A percentile compares a stretch with the other conserved stretches of the same genome.
These are phyloP conservation scores for Cinclus cinclus DNA, from an alignment of 2,113 vertebrate species.

Conservation along the genomic window DNA sequence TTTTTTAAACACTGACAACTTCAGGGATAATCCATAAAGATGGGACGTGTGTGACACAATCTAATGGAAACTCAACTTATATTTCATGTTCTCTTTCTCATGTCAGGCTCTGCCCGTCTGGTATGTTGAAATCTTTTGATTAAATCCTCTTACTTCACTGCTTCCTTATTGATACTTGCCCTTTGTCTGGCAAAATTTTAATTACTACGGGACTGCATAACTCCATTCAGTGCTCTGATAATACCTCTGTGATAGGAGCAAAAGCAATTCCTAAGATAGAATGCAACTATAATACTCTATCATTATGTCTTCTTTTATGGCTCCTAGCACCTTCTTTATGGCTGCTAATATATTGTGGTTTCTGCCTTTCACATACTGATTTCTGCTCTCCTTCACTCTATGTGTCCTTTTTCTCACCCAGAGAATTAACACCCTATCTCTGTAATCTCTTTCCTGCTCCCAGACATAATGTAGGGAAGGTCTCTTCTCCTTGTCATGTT, in stretches of 20 bases:
- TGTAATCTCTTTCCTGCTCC: neutral
- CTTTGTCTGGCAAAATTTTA: conserved; percentile 58
- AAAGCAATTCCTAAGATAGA: conserved; percentile 47
- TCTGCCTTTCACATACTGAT: conserved; percentile 19
- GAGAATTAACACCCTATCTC: conserved; percentile 7
- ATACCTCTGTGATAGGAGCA: neutral
- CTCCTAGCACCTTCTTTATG: conserved; percentile 40
- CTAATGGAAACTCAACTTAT: neutral
- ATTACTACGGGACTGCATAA: conserved; percentile 37
- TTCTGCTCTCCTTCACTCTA: conserved; percentile 25
- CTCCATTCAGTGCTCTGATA: conserved; percentile 7
- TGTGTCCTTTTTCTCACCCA: conserved; percentile 5
- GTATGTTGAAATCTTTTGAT: conserved; percentile 14
- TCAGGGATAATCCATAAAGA: neutral
- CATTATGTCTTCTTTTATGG: conserved; percentile 44
- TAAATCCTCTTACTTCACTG: conserved; percentile 16
- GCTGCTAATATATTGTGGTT: conserved; percentile 26
- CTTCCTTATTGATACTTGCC: neutral
- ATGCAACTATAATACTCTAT: conserved; percentile 19
- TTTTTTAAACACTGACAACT: neutral
- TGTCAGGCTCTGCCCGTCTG: neutral
- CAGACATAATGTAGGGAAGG: neutral
- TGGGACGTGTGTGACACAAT: neutral
- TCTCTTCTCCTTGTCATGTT: neutral
- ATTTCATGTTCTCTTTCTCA: neutral